phyloP scores from a whole-genome alignment of 2,888 invertebrate genomes.

The Tenthredo notha region DNA sequence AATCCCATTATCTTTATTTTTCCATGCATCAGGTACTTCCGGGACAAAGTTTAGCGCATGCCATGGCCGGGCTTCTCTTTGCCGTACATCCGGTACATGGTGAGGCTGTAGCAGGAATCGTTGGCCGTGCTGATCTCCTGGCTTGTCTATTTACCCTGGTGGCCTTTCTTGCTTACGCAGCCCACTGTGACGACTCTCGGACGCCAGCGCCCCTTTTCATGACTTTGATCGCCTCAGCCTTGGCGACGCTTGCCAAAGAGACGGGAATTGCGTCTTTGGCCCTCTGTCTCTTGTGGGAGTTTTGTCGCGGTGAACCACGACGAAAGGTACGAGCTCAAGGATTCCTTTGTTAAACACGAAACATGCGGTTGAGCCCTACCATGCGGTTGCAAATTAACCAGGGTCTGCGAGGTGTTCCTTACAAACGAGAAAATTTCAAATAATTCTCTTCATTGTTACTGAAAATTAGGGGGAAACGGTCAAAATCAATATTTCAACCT shows the following conservation, averaged over 20 bases:
- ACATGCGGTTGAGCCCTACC: conserved; percentile 34
- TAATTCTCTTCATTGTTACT: neutral
- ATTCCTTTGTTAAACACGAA: conserved; percentile 33
- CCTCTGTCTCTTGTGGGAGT: conserved; percentile 94
- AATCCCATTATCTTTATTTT: neutral
- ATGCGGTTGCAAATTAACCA: conserved; percentile 35
- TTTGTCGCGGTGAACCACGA: conserved; percentile 76
- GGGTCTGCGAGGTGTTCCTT: conserved; percentile 18
- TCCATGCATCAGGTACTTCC: conserved; percentile 79
- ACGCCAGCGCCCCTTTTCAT: conserved; percentile 69
- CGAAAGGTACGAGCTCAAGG: conserved; percentile 70
- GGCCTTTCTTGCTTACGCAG: conserved; percentile 91
- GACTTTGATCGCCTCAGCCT: conserved; percentile 83
- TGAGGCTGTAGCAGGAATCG: conserved; percentile 97
- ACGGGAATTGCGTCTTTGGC: conserved; percentile 95
- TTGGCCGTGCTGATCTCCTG: conserved; percentile 96
- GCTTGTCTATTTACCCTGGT: conserved; percentile 95
- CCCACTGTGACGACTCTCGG: conserved; percentile 81
- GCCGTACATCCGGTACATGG: conserved; percentile 98
- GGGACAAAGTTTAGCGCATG: conserved; percentile 84
- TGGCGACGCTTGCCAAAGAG: conserved; percentile 95
- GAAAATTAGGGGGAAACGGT: neutral
- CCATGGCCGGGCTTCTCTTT: conserved; percentile 91
- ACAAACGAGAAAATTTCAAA: neutral
- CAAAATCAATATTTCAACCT: neutral